Evolutionary conservation across 2,888 invertebrate species (phyloP), one percentile per base, ranked within the genome.

Genomic region (Hermaeophaga mercurialis): DNA sequence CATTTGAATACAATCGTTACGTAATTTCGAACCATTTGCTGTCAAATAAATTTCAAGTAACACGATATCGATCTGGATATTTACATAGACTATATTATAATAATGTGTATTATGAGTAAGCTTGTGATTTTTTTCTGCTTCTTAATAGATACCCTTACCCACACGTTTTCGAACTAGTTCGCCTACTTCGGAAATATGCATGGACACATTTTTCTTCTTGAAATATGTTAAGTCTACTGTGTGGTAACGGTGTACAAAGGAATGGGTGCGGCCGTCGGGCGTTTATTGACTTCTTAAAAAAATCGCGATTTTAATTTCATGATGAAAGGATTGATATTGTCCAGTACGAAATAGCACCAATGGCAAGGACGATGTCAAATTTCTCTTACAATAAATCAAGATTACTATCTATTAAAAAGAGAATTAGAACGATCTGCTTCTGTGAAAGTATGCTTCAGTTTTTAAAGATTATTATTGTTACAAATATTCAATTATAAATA

Each of bases 161-260:
- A 64, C 64, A 56, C 54, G 55, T 48, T 47, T 54, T 34, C 26
- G 17, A 61, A 64, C 64, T 52, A 57, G 64, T 62, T 61, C 64
- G 62, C 64, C 64, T 60, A 64, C 64, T 47, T 46, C 26, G 39
- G 53, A 59, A 49, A 56, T 57, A 49, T 41, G 43, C 44, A 48
- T 31, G 19, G 48, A 46, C 34, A 36, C 36, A 12, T 49, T 43
- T 48, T 54, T 22, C 17, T 43, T 22, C 24, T 43, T 26, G 52
- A 43, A 52, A 43, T 52, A 52, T 52, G 49, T 49, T 39, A 31
- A 41, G 43, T 52, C 52, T 52, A 11, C 43, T 43, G 52, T 52
- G 52, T 43, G 43, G 52, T 26, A 52, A 52, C 52, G 22, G 52
- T 33, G 24, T 34, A 52, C 52, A 52, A 52, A 52, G 38, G 43